Evolutionary conservation across 2,888 invertebrate genomes (phyloP), one percentile per base, ranked within the genome.

Genomic region (Automeris io): DNA sequence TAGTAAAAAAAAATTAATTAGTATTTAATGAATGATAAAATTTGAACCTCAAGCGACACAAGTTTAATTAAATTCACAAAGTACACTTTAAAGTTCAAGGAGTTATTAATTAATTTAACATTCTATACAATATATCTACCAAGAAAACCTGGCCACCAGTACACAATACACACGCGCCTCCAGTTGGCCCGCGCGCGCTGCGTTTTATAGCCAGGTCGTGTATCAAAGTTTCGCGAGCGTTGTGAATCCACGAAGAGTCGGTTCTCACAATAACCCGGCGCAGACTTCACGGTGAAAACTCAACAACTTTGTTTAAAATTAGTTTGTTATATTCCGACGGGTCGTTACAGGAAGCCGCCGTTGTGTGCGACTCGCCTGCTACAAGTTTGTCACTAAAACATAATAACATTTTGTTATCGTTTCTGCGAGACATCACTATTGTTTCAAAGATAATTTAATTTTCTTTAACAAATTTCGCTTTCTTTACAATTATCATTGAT

Each of bases 131-230:
- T 11, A 2, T 11, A n/a, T 48, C 46, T 35, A 41, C 41, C 42
- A 39, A 39, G 42, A 48, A 46, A 40, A 44, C 48, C 39, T 38
- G 59, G 48, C 54, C 51, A 35, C 38, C 39, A 55, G 53, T 62
- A 61, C 58, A 63, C 56, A 57, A 61, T 60, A 66, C 57, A 61
- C 56, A 60, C 55, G 43, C 47, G 44, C 42, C 41, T 49, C 42
- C 4, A 3, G 6, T 6, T 19, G 19, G 13, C 5, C 26, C 40
- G 46, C 56, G 51, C 56, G 51, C 61, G 58, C 76, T 81, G 80
- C 79, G 71, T 81, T 81, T 82, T 81, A 81, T 78, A 63, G 76
- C 76, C 65, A 37, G 44, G 65, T 71, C 70, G 74, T 82, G 81
- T 78, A 79, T 80, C 79, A 81, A 79, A 80, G 69, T 80, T 80